Base-by-base conservation (phyloP, 2,797 vertebrate species). In the Sebastes cheni region DNA sequence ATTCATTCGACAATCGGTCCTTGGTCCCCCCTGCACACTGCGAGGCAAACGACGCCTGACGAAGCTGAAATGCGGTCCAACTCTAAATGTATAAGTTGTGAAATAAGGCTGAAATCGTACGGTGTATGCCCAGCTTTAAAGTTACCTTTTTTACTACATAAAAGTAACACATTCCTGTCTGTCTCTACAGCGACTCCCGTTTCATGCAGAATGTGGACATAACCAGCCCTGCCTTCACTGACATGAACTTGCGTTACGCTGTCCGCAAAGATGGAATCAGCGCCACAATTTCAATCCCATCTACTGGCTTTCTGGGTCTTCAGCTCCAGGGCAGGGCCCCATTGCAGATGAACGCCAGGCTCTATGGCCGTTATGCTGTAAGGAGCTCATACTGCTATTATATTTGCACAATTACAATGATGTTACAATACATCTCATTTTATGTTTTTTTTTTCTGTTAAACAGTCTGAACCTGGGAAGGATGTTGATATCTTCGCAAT, bases 301-400 rank as follows among this genome's bases (percentile, higher is more conserved):
- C 89, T 22, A 66, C 80, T n/a, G 97, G 97, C 22, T 92, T 93
- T 16, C 83, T 98, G 78, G 95, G 94, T 76, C 87, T 96, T 55
- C 73, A 95, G 52, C 1, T 95, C 14, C 87, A 93, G 52, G 13
- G 7, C 9, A 91, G 72, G 58, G 66, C 72, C 2, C 50, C 89
- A 3, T 58, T 92, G 13, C 67, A 87, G 46, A 52, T 97, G 16
- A 92, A 30, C 2, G 80, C 80, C 5, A 95, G 93, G 72, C 20
- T 97, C 61, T 97, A 96, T 83, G 94, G 96, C 72, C 91, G 77
- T 61, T 94, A 95, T 87, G 90, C 84, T 92, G 97, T 98, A 87
- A 92, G 95, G 83, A 79, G 56, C n/a, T 56, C 11, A 55, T 60
- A 18, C 20, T 32, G 16, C 0, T 25, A 22, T 71, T 32, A 12